phyloP scores from a whole-genome alignment of 2,888 invertebrate species.

The Labia minor region DNA sequence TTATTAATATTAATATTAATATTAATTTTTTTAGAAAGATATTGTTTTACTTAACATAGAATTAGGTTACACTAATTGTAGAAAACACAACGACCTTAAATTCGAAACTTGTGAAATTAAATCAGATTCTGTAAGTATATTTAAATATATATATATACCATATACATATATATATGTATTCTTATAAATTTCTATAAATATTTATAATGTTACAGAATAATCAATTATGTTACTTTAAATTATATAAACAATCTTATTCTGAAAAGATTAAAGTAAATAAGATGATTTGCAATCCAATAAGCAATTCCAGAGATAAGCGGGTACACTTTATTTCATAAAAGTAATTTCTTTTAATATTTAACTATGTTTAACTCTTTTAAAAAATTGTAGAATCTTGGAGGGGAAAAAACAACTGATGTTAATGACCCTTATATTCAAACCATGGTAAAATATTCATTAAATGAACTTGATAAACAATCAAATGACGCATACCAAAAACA shows the following conservation, averaged over 20 bases:
- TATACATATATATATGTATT: background rate
- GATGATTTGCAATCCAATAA: background rate
- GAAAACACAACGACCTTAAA: background rate
- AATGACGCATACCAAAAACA: conserved; percentile 30
- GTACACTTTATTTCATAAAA: background rate
- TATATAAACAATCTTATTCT: background rate
- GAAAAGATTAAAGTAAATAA: background rate
- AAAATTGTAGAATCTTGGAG: conserved; percentile 24
- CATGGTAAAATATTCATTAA: conserved; percentile 28
- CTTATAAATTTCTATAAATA: background rate
- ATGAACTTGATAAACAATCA: conserved; percentile 28
- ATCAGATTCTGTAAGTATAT: background rate
- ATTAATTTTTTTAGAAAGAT: background rate
- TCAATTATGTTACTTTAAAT: background rate
- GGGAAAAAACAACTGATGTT: conserved; percentile 25
- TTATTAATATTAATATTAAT: background rate
- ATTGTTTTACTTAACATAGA: background rate
- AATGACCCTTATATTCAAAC: conserved; percentile 27
- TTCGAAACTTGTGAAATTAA: background rate
- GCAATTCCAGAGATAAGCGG: background rate
- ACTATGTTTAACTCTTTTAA: background rate
- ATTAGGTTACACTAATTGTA: background rate
- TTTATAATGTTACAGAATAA: conserved; percentile 19
- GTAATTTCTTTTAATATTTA: no score
- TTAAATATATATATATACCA: background rate